These are phyloP conservation scores for Alloscopus bannaensis DNA, from an alignment of 2,888 invertebrate genomes.

Conservation along the genomic window DNA sequence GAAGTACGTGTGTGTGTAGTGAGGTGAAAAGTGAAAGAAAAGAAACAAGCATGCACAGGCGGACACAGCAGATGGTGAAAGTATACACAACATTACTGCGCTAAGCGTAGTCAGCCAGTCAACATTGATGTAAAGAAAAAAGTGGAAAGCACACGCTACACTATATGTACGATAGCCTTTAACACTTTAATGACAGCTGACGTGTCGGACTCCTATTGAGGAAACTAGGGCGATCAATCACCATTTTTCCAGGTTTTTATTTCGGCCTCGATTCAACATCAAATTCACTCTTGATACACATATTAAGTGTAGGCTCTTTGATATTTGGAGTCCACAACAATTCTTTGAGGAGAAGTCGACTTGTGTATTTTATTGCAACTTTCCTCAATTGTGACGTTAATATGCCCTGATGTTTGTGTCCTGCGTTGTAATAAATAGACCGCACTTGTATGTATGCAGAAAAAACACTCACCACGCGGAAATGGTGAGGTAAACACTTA, in stretches of 20 bases:
- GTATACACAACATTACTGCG: not conserved
- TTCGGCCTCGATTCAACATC: slow-evolving; percentile 23
- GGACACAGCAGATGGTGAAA: not conserved
- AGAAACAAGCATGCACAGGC: not conserved
- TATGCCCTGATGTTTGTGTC: no score
- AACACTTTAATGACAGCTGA: slow-evolving; percentile 58
- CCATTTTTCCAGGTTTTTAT: slow-evolving; percentile 42
- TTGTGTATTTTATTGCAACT: no score
- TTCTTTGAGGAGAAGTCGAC: no score
- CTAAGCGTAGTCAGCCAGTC: no score
- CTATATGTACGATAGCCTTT: slow-evolving; percentile 42
- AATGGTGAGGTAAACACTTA: no score
- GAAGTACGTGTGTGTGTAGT: not conserved
- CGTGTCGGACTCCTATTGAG: slow-evolving; percentile 56
- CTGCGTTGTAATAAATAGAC: no score
- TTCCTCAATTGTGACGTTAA: no score
- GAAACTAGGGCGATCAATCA: slow-evolving; percentile 59
- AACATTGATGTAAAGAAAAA: slow-evolving; percentile 39
- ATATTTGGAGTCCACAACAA: no score
- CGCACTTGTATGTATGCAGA: no score
- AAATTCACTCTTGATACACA: no score
- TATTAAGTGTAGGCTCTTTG: no score
- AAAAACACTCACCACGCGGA: no score
- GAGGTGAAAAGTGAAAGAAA: slow-evolving; percentile 9
- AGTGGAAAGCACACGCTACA: slow-evolving; percentile 19